phyloP scores from a whole-genome alignment of 2,797 vertebrate genomes.

The Sebastes umbrosus region DNA sequence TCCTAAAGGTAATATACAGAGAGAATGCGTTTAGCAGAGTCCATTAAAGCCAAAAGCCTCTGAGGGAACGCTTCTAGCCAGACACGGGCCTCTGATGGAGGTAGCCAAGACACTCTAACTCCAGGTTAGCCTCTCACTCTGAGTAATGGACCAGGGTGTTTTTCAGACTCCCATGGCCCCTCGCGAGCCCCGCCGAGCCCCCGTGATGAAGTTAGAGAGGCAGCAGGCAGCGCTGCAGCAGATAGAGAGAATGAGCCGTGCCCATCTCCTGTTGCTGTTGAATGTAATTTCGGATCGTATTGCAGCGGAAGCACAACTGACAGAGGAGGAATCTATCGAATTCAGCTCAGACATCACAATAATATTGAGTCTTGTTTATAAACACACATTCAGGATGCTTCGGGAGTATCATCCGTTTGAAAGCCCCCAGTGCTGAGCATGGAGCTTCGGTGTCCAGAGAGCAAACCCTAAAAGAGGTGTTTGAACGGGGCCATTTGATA shows the following conservation, averaged over 20 bases:
- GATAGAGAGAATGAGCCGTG: conserved; percentile 44
- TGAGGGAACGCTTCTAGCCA: conserved; percentile 69
- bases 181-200: conserved; percentile 57
- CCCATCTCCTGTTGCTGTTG: conserved; percentile 77
- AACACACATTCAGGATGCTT: conserved; percentile 76
- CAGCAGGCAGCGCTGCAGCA: conserved; percentile 40
- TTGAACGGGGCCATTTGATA: neutral
- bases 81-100: conserved; percentile 72
- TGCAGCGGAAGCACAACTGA: conserved; percentile 77
- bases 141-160: conserved; percentile 79
- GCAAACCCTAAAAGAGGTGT: neutral
- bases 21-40: conserved; percentile 82
- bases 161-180: conserved; percentile 76
- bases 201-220: conserved; percentile 81
- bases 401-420: conserved; percentile 60
- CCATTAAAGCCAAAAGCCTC: conserved; percentile 82
- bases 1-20: conserved; percentile 76
- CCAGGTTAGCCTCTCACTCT: conserved; percentile 73
- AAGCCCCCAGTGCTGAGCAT: conserved; percentile 5
- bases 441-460: conserved; percentile 2
- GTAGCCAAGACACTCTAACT: conserved; percentile 73
- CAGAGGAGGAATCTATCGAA: conserved; percentile 79
- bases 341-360: conserved; percentile 81
- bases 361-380: conserved; percentile 83
- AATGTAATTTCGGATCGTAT: conserved; percentile 78